Conservation (phyloP, 1,140 invertebrate genomes). For the Rhysida immarginata region DNA sequence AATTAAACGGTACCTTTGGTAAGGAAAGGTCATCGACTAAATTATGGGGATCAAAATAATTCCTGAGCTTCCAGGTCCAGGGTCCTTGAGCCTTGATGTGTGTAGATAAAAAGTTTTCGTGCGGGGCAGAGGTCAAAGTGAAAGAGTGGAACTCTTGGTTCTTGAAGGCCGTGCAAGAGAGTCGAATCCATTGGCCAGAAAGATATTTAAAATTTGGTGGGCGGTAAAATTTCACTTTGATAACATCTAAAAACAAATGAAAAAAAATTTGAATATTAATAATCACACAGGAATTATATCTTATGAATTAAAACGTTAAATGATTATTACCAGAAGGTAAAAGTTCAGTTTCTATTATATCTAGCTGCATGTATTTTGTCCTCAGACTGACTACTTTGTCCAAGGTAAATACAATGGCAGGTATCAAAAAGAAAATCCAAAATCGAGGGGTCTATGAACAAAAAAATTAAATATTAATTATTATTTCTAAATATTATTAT, state of each 20-base stretch:
- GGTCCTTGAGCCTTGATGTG: constrained; percentile 98
- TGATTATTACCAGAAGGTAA: constrained; percentile 64
- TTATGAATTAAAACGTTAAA: too few species aligned
- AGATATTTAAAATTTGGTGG: constrained; percentile 94
- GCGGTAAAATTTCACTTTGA: constrained; percentile 43
- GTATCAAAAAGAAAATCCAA: constrained; percentile 90
- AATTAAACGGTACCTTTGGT: constrained; percentile 1
- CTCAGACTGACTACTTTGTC: constrained; percentile 85
- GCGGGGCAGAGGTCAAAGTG: constrained; percentile 93
- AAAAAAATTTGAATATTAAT: too few species aligned
- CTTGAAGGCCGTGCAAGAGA: constrained; percentile 82
- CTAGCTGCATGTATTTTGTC: constrained; percentile 82
- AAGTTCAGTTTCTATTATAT: constrained; percentile 88
- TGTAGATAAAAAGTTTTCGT: constrained; percentile 91
- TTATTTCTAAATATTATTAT: too few species aligned
- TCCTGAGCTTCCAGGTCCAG: constrained; percentile 97
- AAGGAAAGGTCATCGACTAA: constrained; percentile 24
- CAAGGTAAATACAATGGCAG: constrained; percentile 61
- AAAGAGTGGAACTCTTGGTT: constrained; percentile 94
- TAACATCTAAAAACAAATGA: constrained; percentile 42
- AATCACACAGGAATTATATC: too few species aligned
- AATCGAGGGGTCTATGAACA: constrained; percentile 48
- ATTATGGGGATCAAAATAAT: constrained; percentile 90
- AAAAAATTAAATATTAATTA: too few species aligned
- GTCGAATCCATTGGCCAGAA: constrained; percentile 70